These are phyloP conservation scores for Lytechinus pictus DNA, from an alignment of 35 echinoderm and acorn worm species.

Conservation along the genomic window DNA sequence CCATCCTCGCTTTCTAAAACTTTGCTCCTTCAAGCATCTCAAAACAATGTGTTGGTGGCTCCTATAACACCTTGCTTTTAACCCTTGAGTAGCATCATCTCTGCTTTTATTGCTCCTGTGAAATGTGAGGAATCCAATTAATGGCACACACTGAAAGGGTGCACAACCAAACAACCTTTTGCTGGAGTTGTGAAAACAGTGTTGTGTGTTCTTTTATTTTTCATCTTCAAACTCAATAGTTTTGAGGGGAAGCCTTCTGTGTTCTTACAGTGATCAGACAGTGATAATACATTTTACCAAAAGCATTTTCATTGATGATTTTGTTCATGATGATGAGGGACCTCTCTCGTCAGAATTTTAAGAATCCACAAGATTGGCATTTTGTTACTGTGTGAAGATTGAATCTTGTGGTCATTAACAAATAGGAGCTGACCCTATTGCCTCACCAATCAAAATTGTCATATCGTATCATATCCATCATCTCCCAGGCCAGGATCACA, in stretches of 20 bases:
- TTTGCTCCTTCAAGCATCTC: background rate
- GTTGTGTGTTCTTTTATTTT: background rate
- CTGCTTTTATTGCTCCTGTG: background rate
- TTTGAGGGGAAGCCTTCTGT: background rate
- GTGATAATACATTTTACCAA: background rate
- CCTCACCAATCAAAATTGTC: background rate
- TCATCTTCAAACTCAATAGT: background rate
- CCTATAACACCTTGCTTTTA: background rate
- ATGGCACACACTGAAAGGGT: conserved; percentile 1
- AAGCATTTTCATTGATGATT: background rate
- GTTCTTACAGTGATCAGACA: background rate
- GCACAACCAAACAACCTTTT: background rate
- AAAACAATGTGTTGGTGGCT: background rate
- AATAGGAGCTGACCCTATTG: background rate
- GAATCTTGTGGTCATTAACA: background rate
- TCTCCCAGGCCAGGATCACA: background rate
- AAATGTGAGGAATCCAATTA: conserved; percentile 19
- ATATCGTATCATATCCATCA: background rate
- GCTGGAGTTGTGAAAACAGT: background rate
- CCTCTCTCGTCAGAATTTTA: background rate
- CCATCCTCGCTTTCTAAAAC: background rate
- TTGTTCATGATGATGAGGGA: background rate
- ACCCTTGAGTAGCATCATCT: background rate
- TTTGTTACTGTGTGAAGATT: background rate
- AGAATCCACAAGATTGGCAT: background rate